Evolutionary conservation across 2,113 vertebrate genomes (phyloP).

Genomic region (Prionailurus viverrinus): DNA sequence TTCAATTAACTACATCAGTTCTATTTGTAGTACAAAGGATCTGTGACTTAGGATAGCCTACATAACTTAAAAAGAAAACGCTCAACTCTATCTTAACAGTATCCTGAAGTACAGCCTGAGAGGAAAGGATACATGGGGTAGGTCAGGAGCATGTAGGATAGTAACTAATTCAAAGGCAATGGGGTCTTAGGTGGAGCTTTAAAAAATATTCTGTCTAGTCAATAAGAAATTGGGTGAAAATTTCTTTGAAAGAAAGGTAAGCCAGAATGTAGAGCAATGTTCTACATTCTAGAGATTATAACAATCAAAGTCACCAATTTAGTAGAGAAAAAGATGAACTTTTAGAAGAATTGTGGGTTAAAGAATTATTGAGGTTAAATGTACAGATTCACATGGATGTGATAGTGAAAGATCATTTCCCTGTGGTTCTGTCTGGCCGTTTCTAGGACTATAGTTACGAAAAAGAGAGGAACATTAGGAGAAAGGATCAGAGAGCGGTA

Average conservation of each 20-base stretch:
- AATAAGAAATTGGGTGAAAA: constrained; percentile 69
- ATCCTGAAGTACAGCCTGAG: constrained; percentile 66
- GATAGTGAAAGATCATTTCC: constrained; percentile 7
- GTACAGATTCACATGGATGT: constrained; percentile 24
- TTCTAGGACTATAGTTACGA: constrained; percentile 15
- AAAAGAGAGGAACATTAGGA: not conserved
- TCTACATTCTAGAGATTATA: constrained; percentile 48
- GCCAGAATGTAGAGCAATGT: constrained; percentile 49
- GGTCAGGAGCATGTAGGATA: constrained; percentile 74
- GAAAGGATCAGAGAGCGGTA: not conserved
- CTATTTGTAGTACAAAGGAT: constrained; percentile 87
- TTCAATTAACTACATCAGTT: constrained; percentile 87
- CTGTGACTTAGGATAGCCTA: constrained; percentile 80
- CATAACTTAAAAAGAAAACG: constrained; percentile 82
- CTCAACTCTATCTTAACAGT: constrained; percentile 80
- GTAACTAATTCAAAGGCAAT: constrained; percentile 73
- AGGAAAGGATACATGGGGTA: constrained; percentile 73
- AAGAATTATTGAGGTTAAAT: not conserved
- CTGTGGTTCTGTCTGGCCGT: not conserved
- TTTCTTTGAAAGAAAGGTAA: constrained; percentile 65
- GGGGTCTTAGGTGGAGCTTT: constrained; percentile 70
- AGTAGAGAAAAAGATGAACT: constrained; percentile 57
- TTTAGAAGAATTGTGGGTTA: constrained; percentile 46
- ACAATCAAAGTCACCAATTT: constrained; percentile 60
- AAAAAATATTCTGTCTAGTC: constrained; percentile 75